Conservation (phyloP, 2,888 invertebrate genomes). For the Tineola bisselliella region DNA sequence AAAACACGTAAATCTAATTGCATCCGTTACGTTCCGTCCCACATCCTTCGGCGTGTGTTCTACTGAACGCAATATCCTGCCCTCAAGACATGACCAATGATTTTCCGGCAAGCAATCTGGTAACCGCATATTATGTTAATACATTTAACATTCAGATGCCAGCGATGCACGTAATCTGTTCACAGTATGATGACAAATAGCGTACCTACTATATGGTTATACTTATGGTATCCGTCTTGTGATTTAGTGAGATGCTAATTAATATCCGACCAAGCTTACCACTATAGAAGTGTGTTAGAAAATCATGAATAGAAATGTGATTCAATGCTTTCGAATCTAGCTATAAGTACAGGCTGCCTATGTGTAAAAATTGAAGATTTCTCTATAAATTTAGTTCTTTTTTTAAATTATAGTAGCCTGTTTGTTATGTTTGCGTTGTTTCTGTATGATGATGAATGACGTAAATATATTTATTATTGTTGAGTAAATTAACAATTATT, state of each 20-base stretch:
- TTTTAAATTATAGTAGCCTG: too few relatives aligned
- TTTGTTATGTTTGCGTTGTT: too few relatives aligned
- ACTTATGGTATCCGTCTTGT: not conserved
- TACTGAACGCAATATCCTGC: not conserved
- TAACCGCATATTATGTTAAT: constrained; percentile 1
- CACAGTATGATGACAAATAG: not conserved
- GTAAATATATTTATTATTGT: too few relatives aligned
- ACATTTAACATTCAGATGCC: not conserved
- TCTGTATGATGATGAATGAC: too few relatives aligned
- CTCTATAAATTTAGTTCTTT: too few relatives aligned
- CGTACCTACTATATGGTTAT: not conserved
- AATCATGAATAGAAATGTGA: not conserved
- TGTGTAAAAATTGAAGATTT: too few relatives aligned
- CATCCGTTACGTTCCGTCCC: not conserved
- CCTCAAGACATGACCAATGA: not conserved
- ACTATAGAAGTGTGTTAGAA: not conserved
- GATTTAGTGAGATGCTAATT: not conserved
- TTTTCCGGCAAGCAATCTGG: not conserved
- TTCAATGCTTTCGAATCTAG: not conserved
- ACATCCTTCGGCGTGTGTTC: not conserved
- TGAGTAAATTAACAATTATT: too few relatives aligned
- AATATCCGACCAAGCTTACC: not conserved
- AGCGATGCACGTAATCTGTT: not conserved
- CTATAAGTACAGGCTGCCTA: not conserved
- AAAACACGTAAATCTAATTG: too few relatives aligned